Percentiles rank a stretch among this genome's conserved stretches.
Conservation (phyloP, 1,140 invertebrate species). For the Drosophila busckii region DNA sequence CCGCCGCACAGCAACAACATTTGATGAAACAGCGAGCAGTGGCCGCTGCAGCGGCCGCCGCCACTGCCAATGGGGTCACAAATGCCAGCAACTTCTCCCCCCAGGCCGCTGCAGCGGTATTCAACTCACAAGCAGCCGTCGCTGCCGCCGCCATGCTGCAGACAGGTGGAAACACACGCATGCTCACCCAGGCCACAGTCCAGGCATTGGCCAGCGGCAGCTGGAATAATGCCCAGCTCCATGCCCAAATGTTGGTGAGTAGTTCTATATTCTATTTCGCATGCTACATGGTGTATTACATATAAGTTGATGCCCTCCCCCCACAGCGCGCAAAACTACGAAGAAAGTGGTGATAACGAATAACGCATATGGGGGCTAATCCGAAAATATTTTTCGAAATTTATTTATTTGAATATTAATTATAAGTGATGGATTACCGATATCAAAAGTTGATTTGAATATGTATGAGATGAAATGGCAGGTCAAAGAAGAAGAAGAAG, state of each 20-base stretch:
- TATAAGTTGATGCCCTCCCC: no score
- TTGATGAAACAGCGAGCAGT: conserved; percentile 56
- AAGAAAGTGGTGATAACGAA: no score
- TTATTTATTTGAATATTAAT: no score
- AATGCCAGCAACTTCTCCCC: conserved; percentile 39
- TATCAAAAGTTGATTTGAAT: no score
- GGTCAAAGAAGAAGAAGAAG: no score
- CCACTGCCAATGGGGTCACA: conserved; percentile 43
- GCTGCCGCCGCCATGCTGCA: conserved; percentile 54
- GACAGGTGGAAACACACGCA: conserved; percentile 46
- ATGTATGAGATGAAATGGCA: no score
- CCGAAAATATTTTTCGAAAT: no score
- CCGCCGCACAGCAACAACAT: conserved; percentile 55
- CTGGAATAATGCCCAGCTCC: conserved; percentile 70
- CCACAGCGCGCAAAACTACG: no score
- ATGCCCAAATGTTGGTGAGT: conserved; percentile 77
- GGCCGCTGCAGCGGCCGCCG: conserved; percentile 37
- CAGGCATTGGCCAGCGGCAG: conserved; percentile 65
- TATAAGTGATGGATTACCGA: no score
- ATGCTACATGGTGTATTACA: not conserved
- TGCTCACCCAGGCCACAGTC: conserved; percentile 64
- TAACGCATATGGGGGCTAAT: no score
- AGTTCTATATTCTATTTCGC: not conserved
- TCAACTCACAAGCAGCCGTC: conserved; percentile 51
- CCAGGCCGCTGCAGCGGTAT: conserved; percentile 52